phyloP scores from a whole-genome alignment of 92 coral and sea anemone genomes.

The Zoanthus solanderi region DNA sequence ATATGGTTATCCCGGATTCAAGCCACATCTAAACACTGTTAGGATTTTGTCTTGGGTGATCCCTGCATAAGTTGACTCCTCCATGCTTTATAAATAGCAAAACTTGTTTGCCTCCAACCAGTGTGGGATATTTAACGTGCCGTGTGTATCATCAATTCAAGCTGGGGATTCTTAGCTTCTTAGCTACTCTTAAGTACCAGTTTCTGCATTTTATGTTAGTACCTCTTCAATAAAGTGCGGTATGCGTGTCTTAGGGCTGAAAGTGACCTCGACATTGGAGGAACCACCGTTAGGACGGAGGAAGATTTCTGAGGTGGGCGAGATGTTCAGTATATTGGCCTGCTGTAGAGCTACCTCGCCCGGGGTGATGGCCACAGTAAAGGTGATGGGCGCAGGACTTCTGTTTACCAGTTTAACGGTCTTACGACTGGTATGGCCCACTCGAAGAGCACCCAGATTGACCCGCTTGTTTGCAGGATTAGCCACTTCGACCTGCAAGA shows the following conservation, averaged over 20 bases:
- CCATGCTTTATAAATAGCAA: too few species aligned
- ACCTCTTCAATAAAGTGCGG: slow-evolving; percentile 98
- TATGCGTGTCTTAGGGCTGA: slow-evolving; percentile 89
- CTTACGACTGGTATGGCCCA: slow-evolving; percentile 87
- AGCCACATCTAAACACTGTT: too few species aligned
- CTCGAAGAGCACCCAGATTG: slow-evolving; percentile 91
- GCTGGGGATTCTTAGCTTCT: too few species aligned
- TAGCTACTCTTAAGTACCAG: too few species aligned
- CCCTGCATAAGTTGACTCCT: too few species aligned
- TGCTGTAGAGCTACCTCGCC: slow-evolving; percentile 87
- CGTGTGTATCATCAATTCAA: too few species aligned
- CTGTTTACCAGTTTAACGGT: slow-evolving; percentile 87
- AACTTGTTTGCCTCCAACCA: too few species aligned
- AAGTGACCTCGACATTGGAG: slow-evolving; percentile 83
- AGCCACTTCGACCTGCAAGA: slow-evolving; percentile 87
- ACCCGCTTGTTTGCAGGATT: slow-evolving; percentile 87
- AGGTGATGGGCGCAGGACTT: slow-evolving; percentile 96
- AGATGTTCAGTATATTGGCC: slow-evolving; percentile 78
- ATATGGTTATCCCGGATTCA: too few species aligned
- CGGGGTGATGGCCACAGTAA: slow-evolving; percentile 92
- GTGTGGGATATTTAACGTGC: too few species aligned
- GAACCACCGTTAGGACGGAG: slow-evolving; percentile 90
- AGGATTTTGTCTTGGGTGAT: too few species aligned
- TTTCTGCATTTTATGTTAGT: not conserved
- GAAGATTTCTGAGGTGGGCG: slow-evolving; percentile 88